A percentile compares a stretch with the other conserved stretches of the same genome.
phyloP scores from a whole-genome alignment of 2,888 invertebrate genomes.

The Ormyrus rosae region DNA sequence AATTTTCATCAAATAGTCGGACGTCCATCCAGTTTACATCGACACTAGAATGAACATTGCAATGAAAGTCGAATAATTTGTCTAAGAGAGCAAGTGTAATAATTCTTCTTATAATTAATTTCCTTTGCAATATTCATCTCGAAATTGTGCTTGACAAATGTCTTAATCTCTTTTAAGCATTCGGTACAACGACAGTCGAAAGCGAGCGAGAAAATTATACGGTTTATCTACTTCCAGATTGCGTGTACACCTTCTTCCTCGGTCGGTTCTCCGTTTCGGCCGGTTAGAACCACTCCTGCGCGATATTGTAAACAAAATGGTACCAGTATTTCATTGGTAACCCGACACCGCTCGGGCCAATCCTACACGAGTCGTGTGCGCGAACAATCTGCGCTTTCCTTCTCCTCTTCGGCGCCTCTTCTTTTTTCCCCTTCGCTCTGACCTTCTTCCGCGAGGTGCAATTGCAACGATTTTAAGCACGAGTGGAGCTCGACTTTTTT shows the following conservation, averaged over 20 bases:
- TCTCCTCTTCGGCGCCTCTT: background rate
- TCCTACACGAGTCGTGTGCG: constrained; percentile 70
- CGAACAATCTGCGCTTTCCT: constrained; percentile 2
- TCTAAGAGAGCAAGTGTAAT: too few relatives aligned
- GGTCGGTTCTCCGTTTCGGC: constrained; percentile 38
- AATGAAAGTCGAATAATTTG: too few relatives aligned
- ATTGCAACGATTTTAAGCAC: too few relatives aligned
- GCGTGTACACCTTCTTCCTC: constrained; percentile 2
- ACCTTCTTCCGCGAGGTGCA: background rate
- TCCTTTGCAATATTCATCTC: too few relatives aligned
- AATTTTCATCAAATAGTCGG: too few relatives aligned
- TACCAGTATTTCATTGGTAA: constrained; percentile 75
- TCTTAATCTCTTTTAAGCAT: too few relatives aligned
- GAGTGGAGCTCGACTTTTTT: too few relatives aligned
- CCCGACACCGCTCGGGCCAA: constrained; percentile 70
- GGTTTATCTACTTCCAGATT: background rate
- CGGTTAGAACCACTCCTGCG: constrained; percentile 59
- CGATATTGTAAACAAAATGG: constrained; percentile 76
- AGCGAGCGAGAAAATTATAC: too few relatives aligned
- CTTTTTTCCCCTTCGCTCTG: background rate
- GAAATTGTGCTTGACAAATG: background rate
- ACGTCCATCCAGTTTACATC: too few relatives aligned
- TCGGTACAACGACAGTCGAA: too few relatives aligned
- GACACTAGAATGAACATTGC: too few relatives aligned
- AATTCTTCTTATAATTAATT: too few relatives aligned